Evolutionary conservation across 2,888 invertebrate species (phyloP), one percentile per base, ranked within the genome.

Genomic region (Diaperis boleti): DNA sequence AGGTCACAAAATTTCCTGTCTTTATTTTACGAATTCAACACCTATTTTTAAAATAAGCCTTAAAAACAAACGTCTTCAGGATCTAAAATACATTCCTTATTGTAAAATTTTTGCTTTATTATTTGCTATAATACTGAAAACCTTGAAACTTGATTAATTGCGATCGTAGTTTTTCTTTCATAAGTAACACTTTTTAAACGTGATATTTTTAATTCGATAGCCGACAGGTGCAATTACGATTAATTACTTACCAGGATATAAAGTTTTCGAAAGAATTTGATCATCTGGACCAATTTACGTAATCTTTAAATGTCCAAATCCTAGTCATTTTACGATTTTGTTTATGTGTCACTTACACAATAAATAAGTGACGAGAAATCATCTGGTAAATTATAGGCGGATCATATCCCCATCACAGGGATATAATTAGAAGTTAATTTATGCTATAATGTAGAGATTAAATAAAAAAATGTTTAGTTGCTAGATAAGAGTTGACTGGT

Each of bases 391-490:
- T 6, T 13, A 33, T 10, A 33, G 33, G 33, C 33, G 33, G 33
- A 33, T 33, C 33, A 11, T 49, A 14, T 33, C 49, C 49, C 31
- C 33, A 33, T 33, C 31, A 15, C 10, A 13, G 26, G 6, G 17
- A n/a, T 20, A 20, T 52, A 37, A 49, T 49, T 33, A 33, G 33
- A 49, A 49, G 49, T 49, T 6, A 49, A 49, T 31, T 35, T 37
- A 50, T 33, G 13, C 47, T 4, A 29, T n/a, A 52, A 52, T 39
- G 39, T 20, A 52, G 52, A 52, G 15, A 17, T 49, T 10, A 52
- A 37, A 7, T 18, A 29, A 52, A 52, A 47, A 47, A 52, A 37
- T n/a, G 10, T 31, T 33, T 29, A 52, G 52, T 52, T 18, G 20
- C 26, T 3, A 22, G 20, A 35, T 37, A 20, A 52, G 39, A 52